Evolutionary conservation across 2,797 vertebrate genomes (phyloP), one percentile per base, ranked within the genome.

Genomic region (Sebastes wilsoni): DNA sequence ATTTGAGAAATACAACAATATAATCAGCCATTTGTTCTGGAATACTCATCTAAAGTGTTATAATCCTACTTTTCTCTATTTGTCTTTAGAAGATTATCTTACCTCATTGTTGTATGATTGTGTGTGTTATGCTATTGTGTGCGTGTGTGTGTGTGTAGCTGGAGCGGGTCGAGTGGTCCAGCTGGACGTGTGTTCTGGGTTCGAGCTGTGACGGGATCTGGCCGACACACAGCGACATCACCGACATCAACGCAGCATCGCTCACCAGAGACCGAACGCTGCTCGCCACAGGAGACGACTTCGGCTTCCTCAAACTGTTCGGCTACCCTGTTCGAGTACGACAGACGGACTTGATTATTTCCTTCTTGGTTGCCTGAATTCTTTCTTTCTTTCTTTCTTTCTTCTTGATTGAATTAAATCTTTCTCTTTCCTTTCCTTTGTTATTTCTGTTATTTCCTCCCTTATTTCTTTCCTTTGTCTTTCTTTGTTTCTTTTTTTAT

Each of bases 261-360:
- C 97, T 98, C 56, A 98, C 97, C 42, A 96, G 96, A 94, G 98
- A 99, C 59, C 81, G 89, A n/a, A 93, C 95, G 5, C 95, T 98
- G 3, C 88, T 99, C 79, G 97, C 97, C 76, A 98, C 98, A 0
- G 98, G 98, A 65, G 98, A 99, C 16, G 98, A 99, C 73, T 99
- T 98, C 0, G 98, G 98, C 34, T 99, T 99, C 78, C 95, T 99
- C 74, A 99, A 99, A 89, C 96, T 99, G 38, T 99, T 99, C 81
- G 93, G 96, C 23, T 98, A 97, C 78, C 98, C 98, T 0, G 96
- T 96, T 72, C 97, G 97, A 96, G 98, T 98, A 95, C 92, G 81
- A 72, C 38, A 38, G n/a, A 42, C 22, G 9, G 2, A 49, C 6
- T 23, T 42, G 38, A 16, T 46, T 46, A 16, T 49, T 58, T 27